These are phyloP conservation scores for Agriopis leucophaearia DNA, from an alignment of 2,888 invertebrate genomes.

Conservation along the genomic window DNA sequence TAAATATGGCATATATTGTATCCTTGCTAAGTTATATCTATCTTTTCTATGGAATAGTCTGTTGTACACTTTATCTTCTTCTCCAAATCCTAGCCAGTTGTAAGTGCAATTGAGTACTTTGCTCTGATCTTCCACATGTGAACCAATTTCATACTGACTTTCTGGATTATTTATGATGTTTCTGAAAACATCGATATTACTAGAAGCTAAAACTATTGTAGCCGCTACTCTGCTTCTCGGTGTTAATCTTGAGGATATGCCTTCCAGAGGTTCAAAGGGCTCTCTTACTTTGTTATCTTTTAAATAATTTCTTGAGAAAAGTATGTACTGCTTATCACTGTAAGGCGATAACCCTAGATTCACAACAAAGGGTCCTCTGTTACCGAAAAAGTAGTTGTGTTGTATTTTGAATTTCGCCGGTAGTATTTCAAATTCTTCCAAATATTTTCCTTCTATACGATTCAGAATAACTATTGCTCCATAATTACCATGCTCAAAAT, in stretches of 20 bases:
- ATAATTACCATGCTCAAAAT: constrained; percentile 92
- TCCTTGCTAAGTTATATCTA: constrained; percentile 97
- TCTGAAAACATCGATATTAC: constrained; percentile 94
- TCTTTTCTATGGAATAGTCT: constrained; percentile 94
- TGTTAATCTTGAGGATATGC: constrained; percentile 90
- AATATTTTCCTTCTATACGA: constrained; percentile 86
- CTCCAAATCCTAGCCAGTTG: constrained; percentile 95
- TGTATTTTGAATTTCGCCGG: constrained; percentile 91
- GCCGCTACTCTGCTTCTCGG: constrained; percentile 97
- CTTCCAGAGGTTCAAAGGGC: constrained; percentile 91
- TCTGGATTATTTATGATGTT: constrained; percentile 97
- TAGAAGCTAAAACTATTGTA: constrained; percentile 95
- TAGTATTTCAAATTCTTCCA: constrained; percentile 92
- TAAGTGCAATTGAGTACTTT: constrained; percentile 96
- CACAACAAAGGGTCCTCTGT: constrained; percentile 95
- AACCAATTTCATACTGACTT: constrained; percentile 97
- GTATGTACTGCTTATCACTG: constrained; percentile 91
- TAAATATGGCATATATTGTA: constrained; percentile 96
- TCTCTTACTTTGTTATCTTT: constrained; percentile 94
- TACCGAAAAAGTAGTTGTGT: constrained; percentile 96
- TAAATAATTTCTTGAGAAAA: constrained; percentile 96
- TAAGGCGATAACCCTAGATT: constrained; percentile 96
- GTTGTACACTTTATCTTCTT: constrained; percentile 91
- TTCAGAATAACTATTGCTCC: constrained; percentile 95
- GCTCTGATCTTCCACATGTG: constrained; percentile 97